Evolutionary conservation across 2,113 vertebrate genomes (phyloP).

Genomic region (Pithys albifrons): DNA sequence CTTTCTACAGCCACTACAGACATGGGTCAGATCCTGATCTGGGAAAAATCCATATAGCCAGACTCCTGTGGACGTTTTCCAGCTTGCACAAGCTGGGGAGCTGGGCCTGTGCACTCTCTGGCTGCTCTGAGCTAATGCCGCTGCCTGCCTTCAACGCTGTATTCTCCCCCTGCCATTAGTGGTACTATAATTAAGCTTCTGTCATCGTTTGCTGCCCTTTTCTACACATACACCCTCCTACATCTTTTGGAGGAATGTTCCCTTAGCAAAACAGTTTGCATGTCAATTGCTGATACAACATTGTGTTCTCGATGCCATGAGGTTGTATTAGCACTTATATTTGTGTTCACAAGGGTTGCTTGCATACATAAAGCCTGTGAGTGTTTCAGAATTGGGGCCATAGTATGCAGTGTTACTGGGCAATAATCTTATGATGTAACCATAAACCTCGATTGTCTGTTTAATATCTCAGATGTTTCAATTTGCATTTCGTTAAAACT

Average conservation of each 20-base stretch:
- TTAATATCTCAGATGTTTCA: constrained; percentile 84
- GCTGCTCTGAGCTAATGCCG: not conserved
- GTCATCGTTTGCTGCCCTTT: constrained; percentile 50
- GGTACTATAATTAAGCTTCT: constrained; percentile 51
- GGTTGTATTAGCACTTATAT: constrained; percentile 41
- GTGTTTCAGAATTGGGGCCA: constrained; percentile 29
- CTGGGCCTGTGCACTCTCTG: not conserved
- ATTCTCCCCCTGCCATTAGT: constrained; percentile 35
- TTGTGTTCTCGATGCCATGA: constrained; percentile 32
- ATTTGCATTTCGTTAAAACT: constrained; percentile 84
- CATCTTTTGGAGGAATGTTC: constrained; percentile 58
- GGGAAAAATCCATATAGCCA: not conserved
- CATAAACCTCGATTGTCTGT: constrained; percentile 79
- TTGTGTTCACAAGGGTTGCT: constrained; percentile 42
- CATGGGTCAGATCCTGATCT: not conserved
- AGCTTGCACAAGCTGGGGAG: not conserved
- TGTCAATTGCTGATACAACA: constrained; percentile 59
- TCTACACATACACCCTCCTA: constrained; percentile 45
- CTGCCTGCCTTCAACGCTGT: not conserved
- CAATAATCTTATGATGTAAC: constrained; percentile 75
- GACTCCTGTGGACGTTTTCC: not conserved
- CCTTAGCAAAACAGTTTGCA: constrained; percentile 66
- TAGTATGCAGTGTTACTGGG: constrained; percentile 58
- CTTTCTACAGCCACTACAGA: not conserved
- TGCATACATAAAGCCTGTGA: constrained; percentile 1